Conservation (phyloP, 2,888 invertebrate species). For the Euproctis similis region DNA sequence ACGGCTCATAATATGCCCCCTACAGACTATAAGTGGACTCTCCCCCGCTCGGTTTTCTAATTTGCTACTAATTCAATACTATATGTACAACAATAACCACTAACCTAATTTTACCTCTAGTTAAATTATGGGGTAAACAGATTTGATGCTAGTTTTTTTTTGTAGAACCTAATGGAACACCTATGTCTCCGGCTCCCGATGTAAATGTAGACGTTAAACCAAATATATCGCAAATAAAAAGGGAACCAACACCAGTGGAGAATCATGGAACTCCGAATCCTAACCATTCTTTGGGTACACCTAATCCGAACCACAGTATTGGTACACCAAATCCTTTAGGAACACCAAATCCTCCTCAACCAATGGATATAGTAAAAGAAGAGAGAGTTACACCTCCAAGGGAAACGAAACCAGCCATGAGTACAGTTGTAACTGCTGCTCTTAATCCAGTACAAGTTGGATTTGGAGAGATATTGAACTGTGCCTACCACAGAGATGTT, state of each 20-base stretch:
- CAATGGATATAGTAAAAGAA: conserved; percentile 58
- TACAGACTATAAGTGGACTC: too few relatives aligned
- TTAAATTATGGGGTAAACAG: too few relatives aligned
- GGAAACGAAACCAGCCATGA: conserved; percentile 47
- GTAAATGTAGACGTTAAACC: conserved; percentile 54
- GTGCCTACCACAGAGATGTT: conserved; percentile 92
- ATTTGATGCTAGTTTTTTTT: too few relatives aligned
- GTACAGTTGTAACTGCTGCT: conserved; percentile 50
- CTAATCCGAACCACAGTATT: conserved; percentile 55
- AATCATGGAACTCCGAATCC: conserved; percentile 63
- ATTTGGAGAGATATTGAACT: conserved; percentile 88
- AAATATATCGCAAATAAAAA: conserved; percentile 65
- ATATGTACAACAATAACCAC: too few relatives aligned
- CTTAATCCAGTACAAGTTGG: conserved; percentile 80
- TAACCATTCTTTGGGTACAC: conserved; percentile 58
- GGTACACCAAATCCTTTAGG: conserved; percentile 61
- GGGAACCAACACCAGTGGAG: conserved; percentile 58
- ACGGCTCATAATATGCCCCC: too few relatives aligned
- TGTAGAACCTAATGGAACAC: conserved; percentile 42
- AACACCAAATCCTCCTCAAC: conserved; percentile 51
- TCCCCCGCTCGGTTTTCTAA: too few relatives aligned
- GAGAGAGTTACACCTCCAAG: conserved; percentile 49
- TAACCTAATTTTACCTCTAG: too few relatives aligned
- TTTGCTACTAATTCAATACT: too few relatives aligned
- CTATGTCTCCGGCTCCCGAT: conserved; percentile 60